Percentiles rank a stretch among this genome's conserved stretches.
These are phyloP conservation scores for Oryzias melastigma DNA, from an alignment of 2,113 vertebrate species.

Conservation along the genomic window DNA sequence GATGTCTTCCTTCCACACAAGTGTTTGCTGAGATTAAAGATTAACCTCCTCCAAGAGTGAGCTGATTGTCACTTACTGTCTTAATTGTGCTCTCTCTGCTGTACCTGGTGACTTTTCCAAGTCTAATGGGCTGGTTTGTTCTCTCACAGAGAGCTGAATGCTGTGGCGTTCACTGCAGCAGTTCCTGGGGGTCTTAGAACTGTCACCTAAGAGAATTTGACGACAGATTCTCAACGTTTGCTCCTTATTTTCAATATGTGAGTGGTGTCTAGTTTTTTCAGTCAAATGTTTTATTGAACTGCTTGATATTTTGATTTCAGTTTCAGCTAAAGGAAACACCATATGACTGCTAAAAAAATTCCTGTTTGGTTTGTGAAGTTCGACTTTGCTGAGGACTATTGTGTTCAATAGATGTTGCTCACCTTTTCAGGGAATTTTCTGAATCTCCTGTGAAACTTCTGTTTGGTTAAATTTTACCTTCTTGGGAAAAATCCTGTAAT, in stretches of 20 bases:
- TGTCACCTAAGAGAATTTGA: too few relatives aligned
- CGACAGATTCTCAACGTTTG: too few relatives aligned
- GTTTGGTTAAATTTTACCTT: neutral
- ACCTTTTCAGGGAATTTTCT: neutral
- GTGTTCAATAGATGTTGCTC: neutral
- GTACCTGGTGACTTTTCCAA: neutral
- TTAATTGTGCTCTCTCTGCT: neutral
- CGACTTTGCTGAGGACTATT: neutral
- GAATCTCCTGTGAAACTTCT: neutral
- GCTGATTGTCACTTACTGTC: slow-evolving; percentile 2
- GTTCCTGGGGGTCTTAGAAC: neutral
- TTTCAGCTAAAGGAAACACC: too few relatives aligned
- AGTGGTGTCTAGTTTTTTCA: too few relatives aligned
- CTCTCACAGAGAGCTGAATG: neutral
- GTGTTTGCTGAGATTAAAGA: neutral
- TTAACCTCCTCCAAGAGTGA: neutral
- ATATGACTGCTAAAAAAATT: too few relatives aligned
- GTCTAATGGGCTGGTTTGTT: neutral
- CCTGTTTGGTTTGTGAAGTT: too few relatives aligned
- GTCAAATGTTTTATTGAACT: too few relatives aligned
- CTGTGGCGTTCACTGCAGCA: neutral
- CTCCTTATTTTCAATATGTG: too few relatives aligned
- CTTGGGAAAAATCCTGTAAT: neutral
- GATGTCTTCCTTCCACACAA: neutral
- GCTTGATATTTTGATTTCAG: too few relatives aligned